Evolutionary conservation across 64 coral and sea anemone species (phyloP).

Genomic region (Pocillopora verrucosa): DNA sequence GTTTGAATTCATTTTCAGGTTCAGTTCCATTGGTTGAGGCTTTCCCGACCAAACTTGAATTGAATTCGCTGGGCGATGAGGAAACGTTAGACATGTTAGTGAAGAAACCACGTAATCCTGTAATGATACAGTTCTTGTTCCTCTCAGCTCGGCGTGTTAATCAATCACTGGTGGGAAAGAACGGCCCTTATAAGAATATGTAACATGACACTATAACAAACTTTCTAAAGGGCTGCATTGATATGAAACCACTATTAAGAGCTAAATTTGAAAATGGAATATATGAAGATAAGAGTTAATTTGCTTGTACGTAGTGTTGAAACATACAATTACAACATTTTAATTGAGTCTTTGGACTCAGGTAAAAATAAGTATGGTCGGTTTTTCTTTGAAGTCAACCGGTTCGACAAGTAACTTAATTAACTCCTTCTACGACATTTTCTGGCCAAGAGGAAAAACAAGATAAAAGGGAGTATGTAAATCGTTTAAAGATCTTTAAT

Average conservation of each 20-base stretch:
- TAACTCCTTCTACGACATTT: too few relatives aligned
- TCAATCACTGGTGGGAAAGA: not conserved
- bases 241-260: not conserved
- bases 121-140: not conserved
- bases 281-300: not conserved
- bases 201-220: not conserved
- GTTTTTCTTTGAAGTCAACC: too few relatives aligned
- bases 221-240: not conserved
- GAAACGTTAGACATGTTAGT: not conserved
- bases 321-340: not conserved
- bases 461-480: too few relatives aligned
- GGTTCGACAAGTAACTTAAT: too few relatives aligned
- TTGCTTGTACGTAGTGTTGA: not conserved
- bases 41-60: not conserved
- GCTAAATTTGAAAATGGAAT: not conserved
- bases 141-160: not conserved
- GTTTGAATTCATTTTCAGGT: not conserved
- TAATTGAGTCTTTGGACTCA: too few relatives aligned
- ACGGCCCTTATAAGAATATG: not conserved
- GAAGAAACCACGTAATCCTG: not conserved
- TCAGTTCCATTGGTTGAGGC: constrained; percentile 1
- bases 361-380: too few relatives aligned
- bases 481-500: too few relatives aligned
- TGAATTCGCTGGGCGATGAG: not conserved
- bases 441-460: too few relatives aligned